Evolutionary conservation across 2,888 invertebrate species (phyloP).

Genomic region (Drosophila borealis): DNA sequence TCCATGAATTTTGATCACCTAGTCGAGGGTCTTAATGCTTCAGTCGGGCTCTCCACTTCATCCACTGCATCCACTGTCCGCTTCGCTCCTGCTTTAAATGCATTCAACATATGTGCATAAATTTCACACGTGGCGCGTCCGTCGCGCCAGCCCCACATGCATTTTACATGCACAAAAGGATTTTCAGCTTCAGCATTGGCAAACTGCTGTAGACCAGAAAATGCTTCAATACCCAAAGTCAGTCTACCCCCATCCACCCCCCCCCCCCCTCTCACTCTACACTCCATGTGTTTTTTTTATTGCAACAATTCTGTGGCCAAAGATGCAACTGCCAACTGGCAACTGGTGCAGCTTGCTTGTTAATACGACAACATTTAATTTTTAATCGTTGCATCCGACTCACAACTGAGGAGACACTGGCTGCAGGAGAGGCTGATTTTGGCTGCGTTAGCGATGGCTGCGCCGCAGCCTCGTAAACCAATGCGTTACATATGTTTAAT

Average conservation of each 20-base stretch:
- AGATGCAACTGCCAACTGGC: slow-evolving; percentile 39
- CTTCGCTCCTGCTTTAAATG: slow-evolving; percentile 50
- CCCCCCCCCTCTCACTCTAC: not conserved
- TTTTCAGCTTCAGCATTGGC: slow-evolving; percentile 47
- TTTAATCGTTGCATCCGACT: slow-evolving; percentile 75
- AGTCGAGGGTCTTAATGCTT: slow-evolving; percentile 50
- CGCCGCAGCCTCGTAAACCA: slow-evolving; percentile 49
- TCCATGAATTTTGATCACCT: slow-evolving; percentile 65
- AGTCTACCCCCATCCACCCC: slow-evolving; percentile 7
- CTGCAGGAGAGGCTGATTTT: too few relatives aligned
- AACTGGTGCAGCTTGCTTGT: slow-evolving; percentile 64
- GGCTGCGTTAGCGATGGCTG: not conserved
- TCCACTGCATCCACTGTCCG: slow-evolving; percentile 13
- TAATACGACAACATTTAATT: slow-evolving; percentile 80
- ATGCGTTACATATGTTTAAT: slow-evolving; percentile 75
- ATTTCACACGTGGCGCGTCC: slow-evolving; percentile 74
- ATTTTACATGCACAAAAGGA: slow-evolving; percentile 74
- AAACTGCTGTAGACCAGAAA: slow-evolving; percentile 3
- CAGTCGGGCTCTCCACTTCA: slow-evolving; percentile 10
- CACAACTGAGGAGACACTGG: slow-evolving; percentile 36
- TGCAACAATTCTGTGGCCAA: slow-evolving; percentile 44
- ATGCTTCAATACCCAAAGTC: slow-evolving; percentile 35
- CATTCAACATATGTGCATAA: slow-evolving; percentile 78
- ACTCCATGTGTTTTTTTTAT: slow-evolving; percentile 6
- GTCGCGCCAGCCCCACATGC: slow-evolving; percentile 55